These are phyloP conservation scores for Nasonia giraulti DNA, from an alignment of 1,140 invertebrate species.

Conservation along the genomic window DNA sequence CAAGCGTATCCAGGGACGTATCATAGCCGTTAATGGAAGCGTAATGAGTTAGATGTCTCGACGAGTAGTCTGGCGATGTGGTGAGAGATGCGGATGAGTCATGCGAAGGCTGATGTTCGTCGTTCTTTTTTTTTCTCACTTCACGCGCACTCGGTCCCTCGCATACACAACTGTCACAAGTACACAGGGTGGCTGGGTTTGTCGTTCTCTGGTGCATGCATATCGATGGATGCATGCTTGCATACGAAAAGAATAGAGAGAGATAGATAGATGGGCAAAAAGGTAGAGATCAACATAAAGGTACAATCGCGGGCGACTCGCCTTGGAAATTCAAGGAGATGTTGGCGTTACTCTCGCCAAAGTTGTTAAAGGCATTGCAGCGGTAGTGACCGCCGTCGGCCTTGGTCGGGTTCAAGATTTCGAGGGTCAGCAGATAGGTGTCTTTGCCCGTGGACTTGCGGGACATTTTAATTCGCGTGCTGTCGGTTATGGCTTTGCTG, in stretches of 20 bases:
- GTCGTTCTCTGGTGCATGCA: not conserved
- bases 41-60: not conserved
- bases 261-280: not conserved
- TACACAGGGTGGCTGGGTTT: not conserved
- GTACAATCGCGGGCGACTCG: constrained; percentile 74
- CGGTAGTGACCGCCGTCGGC: constrained; percentile 98
- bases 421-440: constrained; percentile 91
- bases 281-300: too few relatives aligned
- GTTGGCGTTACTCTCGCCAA: constrained; percentile 99
- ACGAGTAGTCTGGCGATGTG: not conserved
- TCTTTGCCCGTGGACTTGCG: constrained; percentile 91
- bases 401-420: constrained; percentile 94
- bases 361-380: constrained; percentile 98
- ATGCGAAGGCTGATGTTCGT: not conserved
- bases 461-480: constrained; percentile 89
- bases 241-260: not conserved
- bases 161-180: not conserved
- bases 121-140: not conserved
- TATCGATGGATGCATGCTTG: not conserved
- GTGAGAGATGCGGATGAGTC: not conserved
- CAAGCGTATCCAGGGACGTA: not conserved
- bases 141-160: not conserved
- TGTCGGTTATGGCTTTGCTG: constrained; percentile 86
- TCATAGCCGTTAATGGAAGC: not conserved
- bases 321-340: constrained; percentile 99